These are phyloP conservation scores for Corapipo altera DNA, from an alignment of 2,113 vertebrate genomes.

Conservation along the genomic window DNA sequence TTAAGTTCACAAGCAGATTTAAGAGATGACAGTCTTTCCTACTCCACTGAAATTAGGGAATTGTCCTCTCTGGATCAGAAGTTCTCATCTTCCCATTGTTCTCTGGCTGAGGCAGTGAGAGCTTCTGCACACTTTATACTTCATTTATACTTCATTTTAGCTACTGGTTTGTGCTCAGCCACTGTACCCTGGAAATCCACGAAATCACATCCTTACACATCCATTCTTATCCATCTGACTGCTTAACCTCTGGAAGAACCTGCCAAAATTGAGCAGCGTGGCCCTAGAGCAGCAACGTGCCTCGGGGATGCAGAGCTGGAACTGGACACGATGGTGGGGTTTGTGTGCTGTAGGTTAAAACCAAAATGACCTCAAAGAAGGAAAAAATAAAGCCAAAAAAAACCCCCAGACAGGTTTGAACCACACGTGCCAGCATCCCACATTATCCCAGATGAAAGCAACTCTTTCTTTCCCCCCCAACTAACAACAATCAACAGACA, in stretches of 20 bases:
- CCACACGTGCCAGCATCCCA: background rate
- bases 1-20: background rate
- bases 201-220: background rate
- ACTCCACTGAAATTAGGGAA: background rate
- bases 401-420: background rate
- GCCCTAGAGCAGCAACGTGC: background rate
- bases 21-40: too few species aligned
- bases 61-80: background rate
- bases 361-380: background rate
- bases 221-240: background rate
- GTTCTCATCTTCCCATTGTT: background rate
- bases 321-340: rapidly evolving
- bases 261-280: background rate
- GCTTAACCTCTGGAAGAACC: background rate
- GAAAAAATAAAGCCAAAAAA: background rate
- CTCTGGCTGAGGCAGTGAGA: background rate
- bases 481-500: slow-evolving; percentile 33
- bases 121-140: background rate
- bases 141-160: background rate
- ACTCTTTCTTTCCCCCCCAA: background rate
- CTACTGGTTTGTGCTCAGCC: background rate
- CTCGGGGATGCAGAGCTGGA: background rate
- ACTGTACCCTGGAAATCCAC: background rate
- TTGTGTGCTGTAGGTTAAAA: background rate
- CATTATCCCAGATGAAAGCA: background rate